A percentile compares a stretch with the other conserved stretches of the same genome.
phyloP scores from a whole-genome alignment of 1,140 invertebrate species.

The Plectus sambesii region DNA sequence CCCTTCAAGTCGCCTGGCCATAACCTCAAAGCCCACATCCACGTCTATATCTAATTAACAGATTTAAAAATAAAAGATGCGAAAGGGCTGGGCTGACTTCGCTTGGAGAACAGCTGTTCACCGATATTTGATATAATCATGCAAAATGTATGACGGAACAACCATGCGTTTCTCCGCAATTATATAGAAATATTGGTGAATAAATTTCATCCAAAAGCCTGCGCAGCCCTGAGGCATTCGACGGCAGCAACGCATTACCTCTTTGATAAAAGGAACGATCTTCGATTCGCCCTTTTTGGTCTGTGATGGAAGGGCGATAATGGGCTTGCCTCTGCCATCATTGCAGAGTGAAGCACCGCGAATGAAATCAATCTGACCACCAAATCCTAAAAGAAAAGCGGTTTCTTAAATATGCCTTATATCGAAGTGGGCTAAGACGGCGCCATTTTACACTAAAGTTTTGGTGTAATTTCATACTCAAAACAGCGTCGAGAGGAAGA shows the following conservation, averaged over 20 bases:
- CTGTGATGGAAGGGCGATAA: conserved; percentile 74
- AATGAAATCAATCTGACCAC: conserved; percentile 90
- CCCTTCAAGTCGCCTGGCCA: too few relatives aligned
- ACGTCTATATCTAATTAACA: conserved; percentile 2
- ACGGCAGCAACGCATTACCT: conserved; percentile 56
- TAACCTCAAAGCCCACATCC: background rate
- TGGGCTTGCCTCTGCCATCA: conserved; percentile 78
- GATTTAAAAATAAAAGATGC: too few relatives aligned
- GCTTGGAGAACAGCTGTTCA: too few relatives aligned
- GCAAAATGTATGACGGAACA: too few relatives aligned
- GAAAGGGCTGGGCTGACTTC: too few relatives aligned
- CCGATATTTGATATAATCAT: too few relatives aligned
- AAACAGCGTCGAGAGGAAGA: too few relatives aligned
- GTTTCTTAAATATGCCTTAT: background rate
- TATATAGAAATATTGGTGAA: background rate
- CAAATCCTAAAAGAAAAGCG: conserved; percentile 57
- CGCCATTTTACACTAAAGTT: too few relatives aligned
- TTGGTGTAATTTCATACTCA: too few relatives aligned
- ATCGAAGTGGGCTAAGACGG: too few relatives aligned
- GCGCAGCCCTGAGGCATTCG: conserved; percentile 1
- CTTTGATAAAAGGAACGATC: conserved; percentile 71
- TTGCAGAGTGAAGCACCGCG: conserved; percentile 74
- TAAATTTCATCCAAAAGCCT: conserved; percentile 5
- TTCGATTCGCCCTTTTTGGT: conserved; percentile 76
- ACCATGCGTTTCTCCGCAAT: background rate